Conservation (phyloP, 2,113 vertebrate genomes). For the Monopterus albus region DNA sequence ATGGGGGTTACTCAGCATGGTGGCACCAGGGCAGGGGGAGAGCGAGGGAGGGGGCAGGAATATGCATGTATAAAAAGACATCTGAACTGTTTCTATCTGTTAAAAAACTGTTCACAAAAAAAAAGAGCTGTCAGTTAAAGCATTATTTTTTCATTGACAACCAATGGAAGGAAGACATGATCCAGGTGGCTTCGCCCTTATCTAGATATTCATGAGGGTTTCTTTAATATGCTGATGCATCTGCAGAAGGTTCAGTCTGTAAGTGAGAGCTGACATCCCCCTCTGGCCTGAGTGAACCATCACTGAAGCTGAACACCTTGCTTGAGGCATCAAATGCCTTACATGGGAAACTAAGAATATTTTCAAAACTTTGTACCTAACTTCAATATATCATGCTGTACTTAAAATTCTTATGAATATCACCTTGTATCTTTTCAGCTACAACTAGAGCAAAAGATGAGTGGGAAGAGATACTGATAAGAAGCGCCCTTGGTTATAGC, state of each 20-base stretch:
- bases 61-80: too few relatives aligned
- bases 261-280: slow-evolving; percentile 42
- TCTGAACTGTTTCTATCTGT: too few relatives aligned
- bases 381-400: background rate
- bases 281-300: slow-evolving; percentile 43
- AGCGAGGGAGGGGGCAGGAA: too few relatives aligned
- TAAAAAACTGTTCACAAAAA: too few relatives aligned
- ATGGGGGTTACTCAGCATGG: too few relatives aligned
- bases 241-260: slow-evolving; percentile 17
- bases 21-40: too few relatives aligned
- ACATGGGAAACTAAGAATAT: slow-evolving; percentile 37
- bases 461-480: background rate
- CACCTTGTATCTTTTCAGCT: slow-evolving; percentile 21
- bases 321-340: slow-evolving; percentile 33
- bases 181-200: slow-evolving; percentile 4
- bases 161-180: slow-evolving; percentile 1
- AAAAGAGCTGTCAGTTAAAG: slow-evolving; percentile 57
- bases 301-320: slow-evolving; percentile 46
- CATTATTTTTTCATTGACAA: slow-evolving; percentile 30
- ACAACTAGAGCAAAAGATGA: slow-evolving; percentile 13
- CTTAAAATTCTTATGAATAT: slow-evolving; percentile 25
- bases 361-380: slow-evolving; percentile 32
- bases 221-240: slow-evolving; percentile 28
- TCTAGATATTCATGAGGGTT: slow-evolving; percentile 33
- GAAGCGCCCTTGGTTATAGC: slow-evolving; percentile 9